Evolutionary conservation across 2,888 invertebrate species (phyloP).

Genomic region (Listrodromus nycthemerus): DNA sequence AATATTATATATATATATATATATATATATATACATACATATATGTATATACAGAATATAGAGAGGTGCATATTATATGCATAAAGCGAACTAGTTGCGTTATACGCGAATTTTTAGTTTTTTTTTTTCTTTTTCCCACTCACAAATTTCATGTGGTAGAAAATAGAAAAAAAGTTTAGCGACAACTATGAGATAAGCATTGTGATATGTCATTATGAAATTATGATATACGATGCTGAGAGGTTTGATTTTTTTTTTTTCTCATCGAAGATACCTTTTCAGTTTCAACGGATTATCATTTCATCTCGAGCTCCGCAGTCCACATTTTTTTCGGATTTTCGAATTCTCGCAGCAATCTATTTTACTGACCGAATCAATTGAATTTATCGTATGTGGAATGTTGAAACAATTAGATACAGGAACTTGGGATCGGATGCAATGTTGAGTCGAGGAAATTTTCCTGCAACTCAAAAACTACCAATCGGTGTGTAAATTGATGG

Average conservation of each 20-base stretch:
- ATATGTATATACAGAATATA: slow-evolving; percentile 44
- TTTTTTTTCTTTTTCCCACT: slow-evolving; percentile 29
- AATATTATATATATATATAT: slow-evolving; percentile 49
- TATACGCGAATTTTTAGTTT: slow-evolving; percentile 51
- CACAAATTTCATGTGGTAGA: slow-evolving; percentile 29
- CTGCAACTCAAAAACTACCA: not conserved
- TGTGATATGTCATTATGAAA: slow-evolving; percentile 49
- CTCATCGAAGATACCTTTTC: not conserved
- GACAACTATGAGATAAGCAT: slow-evolving; percentile 37
- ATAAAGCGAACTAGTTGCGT: slow-evolving; percentile 60
- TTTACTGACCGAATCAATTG: not conserved
- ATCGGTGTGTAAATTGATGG: not conserved
- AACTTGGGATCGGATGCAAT: not conserved
- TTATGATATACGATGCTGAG: slow-evolving; percentile 51
- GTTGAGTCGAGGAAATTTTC: not conserved
- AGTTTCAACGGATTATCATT: not conserved
- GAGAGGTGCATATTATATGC: slow-evolving; percentile 57
- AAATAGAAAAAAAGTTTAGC: not conserved
- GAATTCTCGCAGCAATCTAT: not conserved
- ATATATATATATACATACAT: slow-evolving; percentile 47
- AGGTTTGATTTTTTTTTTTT: slow-evolving; percentile 40
- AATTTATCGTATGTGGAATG: not conserved
- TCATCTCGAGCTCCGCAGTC: not conserved
- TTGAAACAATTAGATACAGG: not conserved
- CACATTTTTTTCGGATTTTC: not conserved